Percentiles rank a stretch among this genome's conserved stretches.
These are phyloP conservation scores for Troides oblongomaculatus DNA, from an alignment of 2,888 invertebrate genomes.

Conservation along the genomic window DNA sequence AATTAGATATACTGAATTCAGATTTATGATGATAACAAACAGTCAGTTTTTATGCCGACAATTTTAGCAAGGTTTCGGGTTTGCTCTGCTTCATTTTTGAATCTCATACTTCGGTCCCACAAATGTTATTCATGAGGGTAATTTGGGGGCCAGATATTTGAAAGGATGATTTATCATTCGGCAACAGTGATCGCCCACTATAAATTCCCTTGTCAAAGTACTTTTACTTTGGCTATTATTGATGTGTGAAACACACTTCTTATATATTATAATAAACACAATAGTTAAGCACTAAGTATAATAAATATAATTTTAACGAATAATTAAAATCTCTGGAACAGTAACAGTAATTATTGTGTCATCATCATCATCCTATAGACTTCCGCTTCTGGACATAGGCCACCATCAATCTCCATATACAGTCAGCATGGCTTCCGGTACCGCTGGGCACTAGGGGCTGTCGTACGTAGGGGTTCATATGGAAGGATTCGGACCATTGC, in stretches of 20 bases:
- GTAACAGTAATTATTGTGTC: no score
- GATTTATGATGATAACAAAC: background rate
- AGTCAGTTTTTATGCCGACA: background rate
- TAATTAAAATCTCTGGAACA: no score
- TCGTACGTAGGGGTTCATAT: no score
- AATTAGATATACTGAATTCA: background rate
- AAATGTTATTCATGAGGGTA: slow-evolving; percentile 28
- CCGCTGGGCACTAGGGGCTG: no score
- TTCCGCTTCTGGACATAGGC: no score
- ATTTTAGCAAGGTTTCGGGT: slow-evolving; percentile 7
- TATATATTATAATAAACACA: background rate
- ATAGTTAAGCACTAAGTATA: no score
- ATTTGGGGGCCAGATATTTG: slow-evolving; percentile 26
- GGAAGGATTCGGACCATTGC: no score
- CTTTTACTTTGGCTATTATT: slow-evolving; percentile 7
- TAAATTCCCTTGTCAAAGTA: slow-evolving; percentile 14
- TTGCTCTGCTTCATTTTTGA: slow-evolving; percentile 17
- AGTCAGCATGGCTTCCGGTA: no score
- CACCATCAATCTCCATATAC: no score
- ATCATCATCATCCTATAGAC: no score
- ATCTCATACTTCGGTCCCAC: slow-evolving; percentile 24
- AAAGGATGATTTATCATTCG: slow-evolving; percentile 26
- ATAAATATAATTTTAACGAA: no score
- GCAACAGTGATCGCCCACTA: slow-evolving; percentile 20
- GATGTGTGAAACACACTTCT: background rate